Base-by-base conservation (phyloP, 2,113 vertebrate species). In the Rhadina sibilatrix region DNA sequence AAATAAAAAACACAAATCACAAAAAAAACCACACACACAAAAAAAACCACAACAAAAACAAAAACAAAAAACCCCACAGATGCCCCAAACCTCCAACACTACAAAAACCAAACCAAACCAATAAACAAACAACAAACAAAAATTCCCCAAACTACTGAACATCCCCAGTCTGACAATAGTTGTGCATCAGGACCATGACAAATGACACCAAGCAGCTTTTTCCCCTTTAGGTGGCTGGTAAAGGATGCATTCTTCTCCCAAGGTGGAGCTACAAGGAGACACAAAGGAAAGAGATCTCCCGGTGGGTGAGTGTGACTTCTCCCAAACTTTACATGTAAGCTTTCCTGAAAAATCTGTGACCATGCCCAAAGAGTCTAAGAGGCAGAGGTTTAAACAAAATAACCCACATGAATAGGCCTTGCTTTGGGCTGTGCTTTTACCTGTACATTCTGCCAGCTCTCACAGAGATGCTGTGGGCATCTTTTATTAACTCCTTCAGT, bases 401-500 rank as follows among this genome's bases (percentile, higher is more conserved):
- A 50, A n/a, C 22, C 27, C 25, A 20, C 3, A 5, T 2, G 13
- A 12, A 53, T 7, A 52, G 31, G 25, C 31, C 27, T 76, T 75
- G 49, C 59, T 24, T 33, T 90, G 42, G 9, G 63, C 61, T 90
- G 19, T 83, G 17, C 31, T 75, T 52, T 37, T 40, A 18, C 42
- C 37, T 74, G 11, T 22, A 10, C 83, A 56, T 86, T 95, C 72
- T 87, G 33, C 71, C 38, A 82, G n/a, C n/a, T 64, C 60, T 96
- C 81, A 72, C 52, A 93, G 76, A 95, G 76, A 74, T 46, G 72
- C 25, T 35, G 5, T 60, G 52, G 35, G 44, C 72, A 90, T 77
- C 78, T 90, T 89, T 50, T 25, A 87, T 83, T 56, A 59, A 30
- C 71, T 90, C n/a, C 37, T 40, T 80, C 18, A n/a, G 50, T 87